A percentile compares a stretch with the other conserved stretches of the same genome.
These are phyloP conservation scores for Falco punctatus DNA, from an alignment of 2,113 vertebrate genomes.

Conservation along the genomic window DNA sequence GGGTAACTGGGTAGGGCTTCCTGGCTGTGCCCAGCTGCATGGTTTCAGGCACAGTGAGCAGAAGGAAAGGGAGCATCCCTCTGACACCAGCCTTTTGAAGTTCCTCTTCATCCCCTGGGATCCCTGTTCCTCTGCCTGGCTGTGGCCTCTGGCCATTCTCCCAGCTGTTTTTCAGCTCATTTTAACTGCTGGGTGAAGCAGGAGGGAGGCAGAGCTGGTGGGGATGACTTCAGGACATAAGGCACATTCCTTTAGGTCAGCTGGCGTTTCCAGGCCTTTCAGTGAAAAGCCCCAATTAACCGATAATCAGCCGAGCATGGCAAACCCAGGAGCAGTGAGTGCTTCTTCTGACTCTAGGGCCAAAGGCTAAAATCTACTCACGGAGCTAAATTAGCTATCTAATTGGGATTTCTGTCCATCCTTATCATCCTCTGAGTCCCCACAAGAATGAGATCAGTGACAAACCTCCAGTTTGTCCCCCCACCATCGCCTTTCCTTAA, in stretches of 20 bases:
- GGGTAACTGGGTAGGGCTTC: constrained; percentile 32
- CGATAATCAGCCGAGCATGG: constrained; percentile 68
- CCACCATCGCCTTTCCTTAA: not conserved
- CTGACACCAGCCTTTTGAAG: constrained; percentile 50
- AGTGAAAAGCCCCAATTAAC: constrained; percentile 74
- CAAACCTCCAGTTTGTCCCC: not conserved
- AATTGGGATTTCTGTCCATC: constrained; percentile 73
- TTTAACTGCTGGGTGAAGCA: not conserved
- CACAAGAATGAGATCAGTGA: constrained; percentile 7
- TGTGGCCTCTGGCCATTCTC: not conserved
- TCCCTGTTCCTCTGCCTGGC: not conserved
- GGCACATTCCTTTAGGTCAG: constrained; percentile 64
- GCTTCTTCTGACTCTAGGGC: constrained; percentile 67
- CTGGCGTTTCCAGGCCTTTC: constrained; percentile 68
- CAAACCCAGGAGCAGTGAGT: constrained; percentile 54
- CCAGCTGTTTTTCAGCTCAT: not conserved
- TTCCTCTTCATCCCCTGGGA: not conserved
- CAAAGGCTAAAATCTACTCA: constrained; percentile 72
- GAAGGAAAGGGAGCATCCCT: not conserved
- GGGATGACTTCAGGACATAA: constrained; percentile 25
- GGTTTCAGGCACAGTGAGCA: not conserved
- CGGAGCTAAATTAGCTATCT: constrained; percentile 71
- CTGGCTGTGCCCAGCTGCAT: not conserved
- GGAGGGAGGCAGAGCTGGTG: not conserved
- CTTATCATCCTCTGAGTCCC: not conserved